Evolutionary conservation across 2,113 vertebrate genomes (phyloP), one percentile per base, ranked within the genome.

Genomic region (Hystrix cristata): DNA sequence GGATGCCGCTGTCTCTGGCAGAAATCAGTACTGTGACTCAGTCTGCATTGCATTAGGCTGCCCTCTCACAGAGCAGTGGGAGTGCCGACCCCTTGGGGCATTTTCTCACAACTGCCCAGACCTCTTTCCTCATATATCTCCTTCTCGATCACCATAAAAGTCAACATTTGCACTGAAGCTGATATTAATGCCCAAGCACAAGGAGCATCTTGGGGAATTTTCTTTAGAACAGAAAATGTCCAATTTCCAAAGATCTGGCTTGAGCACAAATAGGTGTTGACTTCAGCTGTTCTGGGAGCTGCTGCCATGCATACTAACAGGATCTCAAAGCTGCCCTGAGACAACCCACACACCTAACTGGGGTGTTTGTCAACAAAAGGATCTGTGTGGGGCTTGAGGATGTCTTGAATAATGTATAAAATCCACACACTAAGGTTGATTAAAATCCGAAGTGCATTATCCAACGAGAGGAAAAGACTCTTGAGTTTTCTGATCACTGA

Each of bases 371-470:
- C 97, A 98, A 96, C 92, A 97, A 81, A 91, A 98, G 95, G 82
- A 93, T 97, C 97, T 94, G 74, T 57, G 88, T 96, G 96, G 87
- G 96, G 92, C 97, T 92, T 2, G 0, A 3, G 65, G 65, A 97
- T 21, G 57, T 94, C 95, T 97, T 98, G 97, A 98, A 98, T 98
- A 98, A 98, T 98, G 97, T 94, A 98, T 98, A 96, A 95, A 97
- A 97, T 91, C 92, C 95, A 97, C 94, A 98, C 46, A 71, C 98
- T 98, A 97, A 98, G 96, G 74, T 93, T 92, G 76, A 95, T 95
- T 98, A 98, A 96, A 98, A 97, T 97, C 97, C 95, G 85, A 97
- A 98, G 95, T 95, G 76, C 89, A 91, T 95, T 96, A 89, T 90
- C 91, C 78, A 97, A 95, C 94, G 96, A 87, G 71, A 96, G 84